Evolutionary conservation across 1,140 invertebrate species (phyloP), one percentile per base, ranked within the genome.

Genomic region (Piezodorus guildinii): DNA sequence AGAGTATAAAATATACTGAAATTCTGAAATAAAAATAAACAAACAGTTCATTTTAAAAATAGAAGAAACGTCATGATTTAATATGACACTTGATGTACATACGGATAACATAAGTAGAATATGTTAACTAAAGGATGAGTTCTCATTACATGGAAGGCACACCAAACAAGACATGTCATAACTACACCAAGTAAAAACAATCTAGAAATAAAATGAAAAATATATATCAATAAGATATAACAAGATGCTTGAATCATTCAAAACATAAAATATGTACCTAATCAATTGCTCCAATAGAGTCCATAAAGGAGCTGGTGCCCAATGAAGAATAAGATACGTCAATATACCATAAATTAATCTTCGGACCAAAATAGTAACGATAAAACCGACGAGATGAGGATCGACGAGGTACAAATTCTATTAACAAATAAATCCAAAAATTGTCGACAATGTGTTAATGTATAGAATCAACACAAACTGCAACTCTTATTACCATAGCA

Each of bases 331-430:
- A 62, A 60, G 49, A 59, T 51, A 51, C 64, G 79, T 77, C 56
- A 85, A 71, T 66, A 85, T 74, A 65, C 79, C 83, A 72, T 89
- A 88, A 25, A 94, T 73, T 56, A 96, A 79, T 72, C 93, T 80
- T 66, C 90, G 77, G 25, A 83, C 81, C 68, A 94, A 77, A 66
- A 95, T 78, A 16, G 90, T 81, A 63, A 85, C 74, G 67, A 96
- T 88, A 71, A 96, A 90, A 66, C 83, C 76, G 27, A 94, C 79
- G 25, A 96, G 74, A 74, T 95, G 85, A 14, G 83, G 83, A 74
- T 97, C 92, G 72, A 98, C 95, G 54, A 96, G 77, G 74, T 97
- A 91, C 74, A 95, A 93, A 77, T 96, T 96, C 94, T 96, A 79
- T 46, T 86, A 88, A 39, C 34, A 39, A 39, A 39, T 39, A 39